Evolutionary conservation across 2,888 invertebrate species (phyloP).

Genomic region (Xylota segnis): DNA sequence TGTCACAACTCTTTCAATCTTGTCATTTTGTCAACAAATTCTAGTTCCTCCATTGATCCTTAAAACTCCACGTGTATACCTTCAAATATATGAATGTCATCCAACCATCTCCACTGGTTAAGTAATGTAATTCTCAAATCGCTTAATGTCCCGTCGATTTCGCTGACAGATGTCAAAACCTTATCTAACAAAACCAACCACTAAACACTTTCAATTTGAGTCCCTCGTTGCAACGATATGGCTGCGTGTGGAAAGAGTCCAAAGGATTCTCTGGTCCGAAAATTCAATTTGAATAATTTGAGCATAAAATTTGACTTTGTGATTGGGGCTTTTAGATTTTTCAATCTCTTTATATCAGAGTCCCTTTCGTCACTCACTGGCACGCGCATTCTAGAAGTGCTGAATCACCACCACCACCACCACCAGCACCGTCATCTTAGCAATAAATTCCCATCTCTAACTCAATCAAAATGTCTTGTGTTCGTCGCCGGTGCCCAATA

Average conservation of each 20-base stretch:
- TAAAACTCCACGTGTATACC: no score
- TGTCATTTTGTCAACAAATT: no score
- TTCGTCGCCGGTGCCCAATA: constrained; percentile 20
- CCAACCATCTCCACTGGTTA: no score
- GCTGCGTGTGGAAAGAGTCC: neutral
- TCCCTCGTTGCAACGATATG: neutral
- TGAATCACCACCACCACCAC: constrained; percentile 17
- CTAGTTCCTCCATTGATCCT: no score
- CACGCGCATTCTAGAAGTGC: constrained; percentile 29
- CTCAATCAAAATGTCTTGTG: constrained; percentile 63
- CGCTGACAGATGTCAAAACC: constrained; percentile 2
- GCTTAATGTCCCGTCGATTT: constrained; percentile 2
- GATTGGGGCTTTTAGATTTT: constrained; percentile 58
- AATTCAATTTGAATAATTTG: constrained; percentile 68
- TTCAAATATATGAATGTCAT: no score
- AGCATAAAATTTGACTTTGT: constrained; percentile 72
- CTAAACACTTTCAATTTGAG: constrained; percentile 7
- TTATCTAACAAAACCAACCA: constrained; percentile 19
- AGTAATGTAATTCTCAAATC: neutral
- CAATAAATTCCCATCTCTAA: constrained; percentile 65
- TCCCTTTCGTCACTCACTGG: constrained; percentile 27
- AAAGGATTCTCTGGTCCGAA: constrained; percentile 42
- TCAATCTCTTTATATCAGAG: constrained; percentile 24
- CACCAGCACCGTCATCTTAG: neutral
- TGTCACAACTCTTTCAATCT: no score